Percentiles rank a stretch among this genome's conserved stretches.
phyloP scores from a whole-genome alignment of 2,888 invertebrate genomes.

The Tortrix viridana region DNA sequence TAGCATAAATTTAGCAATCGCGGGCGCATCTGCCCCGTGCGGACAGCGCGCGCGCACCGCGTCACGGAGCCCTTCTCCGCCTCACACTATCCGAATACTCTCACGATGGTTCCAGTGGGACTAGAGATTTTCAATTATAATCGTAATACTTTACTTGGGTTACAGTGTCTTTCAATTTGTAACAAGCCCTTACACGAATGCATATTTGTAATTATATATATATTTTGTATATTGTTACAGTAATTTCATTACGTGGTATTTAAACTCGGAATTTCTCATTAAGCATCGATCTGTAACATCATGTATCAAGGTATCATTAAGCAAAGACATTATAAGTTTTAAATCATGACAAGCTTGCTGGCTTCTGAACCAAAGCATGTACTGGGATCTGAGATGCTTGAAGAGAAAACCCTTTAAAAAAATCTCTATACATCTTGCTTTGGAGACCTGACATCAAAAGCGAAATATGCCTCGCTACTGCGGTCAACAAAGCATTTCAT shows the following conservation, averaged over 20 bases:
- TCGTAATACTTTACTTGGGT: slow-evolving; percentile 84
- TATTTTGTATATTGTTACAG: slow-evolving; percentile 82
- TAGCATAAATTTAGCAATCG: slow-evolving; percentile 67
- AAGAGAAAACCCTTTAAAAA: slow-evolving; percentile 75
- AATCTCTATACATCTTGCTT: slow-evolving; percentile 83
- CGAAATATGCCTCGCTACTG: slow-evolving; percentile 68
- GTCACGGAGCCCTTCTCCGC: slow-evolving; percentile 43
- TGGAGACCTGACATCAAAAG: slow-evolving; percentile 76
- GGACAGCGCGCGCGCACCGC: slow-evolving; percentile 39
- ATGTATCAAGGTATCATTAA: slow-evolving; percentile 26
- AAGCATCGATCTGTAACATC: slow-evolving; percentile 69
- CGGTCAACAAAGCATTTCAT: slow-evolving; percentile 73
- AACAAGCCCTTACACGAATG: slow-evolving; percentile 87
- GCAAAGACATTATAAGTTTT: slow-evolving; percentile 1
- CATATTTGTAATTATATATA: slow-evolving; percentile 80
- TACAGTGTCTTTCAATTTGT: slow-evolving; percentile 85
- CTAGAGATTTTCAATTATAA: slow-evolving; percentile 88
- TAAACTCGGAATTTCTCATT: slow-evolving; percentile 67
- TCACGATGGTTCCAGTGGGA: slow-evolving; percentile 86
- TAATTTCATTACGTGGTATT: slow-evolving; percentile 84
- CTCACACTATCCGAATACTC: slow-evolving; percentile 59
- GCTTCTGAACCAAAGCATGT: slow-evolving; percentile 39
- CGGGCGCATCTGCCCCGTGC: slow-evolving; percentile 47
- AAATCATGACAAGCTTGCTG: neutral
- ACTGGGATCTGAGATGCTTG: slow-evolving; percentile 76